phyloP scores from a whole-genome alignment of 2,888 invertebrate species.

The Sisyra nigra region DNA sequence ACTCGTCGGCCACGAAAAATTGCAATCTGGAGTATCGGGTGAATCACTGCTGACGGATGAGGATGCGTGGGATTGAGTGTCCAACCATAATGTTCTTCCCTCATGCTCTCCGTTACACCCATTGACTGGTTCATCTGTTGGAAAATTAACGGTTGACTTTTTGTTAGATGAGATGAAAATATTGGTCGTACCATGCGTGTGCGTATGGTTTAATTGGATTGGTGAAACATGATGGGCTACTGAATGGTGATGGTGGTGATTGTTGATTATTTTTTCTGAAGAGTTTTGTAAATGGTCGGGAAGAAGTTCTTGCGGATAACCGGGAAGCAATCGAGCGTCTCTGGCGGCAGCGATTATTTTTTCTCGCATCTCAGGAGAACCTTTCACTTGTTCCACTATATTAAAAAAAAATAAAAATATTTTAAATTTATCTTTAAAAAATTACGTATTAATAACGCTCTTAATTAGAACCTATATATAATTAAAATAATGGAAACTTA shows the following conservation, averaged over 20 bases:
- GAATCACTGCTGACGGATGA: conserved; percentile 43
- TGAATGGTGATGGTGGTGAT: neutral
- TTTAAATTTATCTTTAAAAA: neutral
- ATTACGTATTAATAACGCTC: neutral
- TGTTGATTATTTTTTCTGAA: conserved; percentile 1
- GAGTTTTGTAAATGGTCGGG: conserved; percentile 10
- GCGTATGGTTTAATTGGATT: conserved; percentile 6
- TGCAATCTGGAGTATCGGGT: conserved; percentile 37
- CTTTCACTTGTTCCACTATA: conserved; percentile 62
- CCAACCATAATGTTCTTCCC: conserved; percentile 49
- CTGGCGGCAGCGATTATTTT: conserved; percentile 48
- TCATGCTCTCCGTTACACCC: conserved; percentile 33
- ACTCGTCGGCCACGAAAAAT: conserved; percentile 53
- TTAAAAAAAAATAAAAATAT: conserved; percentile 12
- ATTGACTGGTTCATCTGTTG: conserved; percentile 28
- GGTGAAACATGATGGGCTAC: conserved; percentile 5
- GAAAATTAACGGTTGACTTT: conserved; percentile 12
- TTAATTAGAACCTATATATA: neutral
- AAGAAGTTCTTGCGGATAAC: conserved; percentile 38
- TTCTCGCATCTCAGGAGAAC: conserved; percentile 45
- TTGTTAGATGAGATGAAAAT: neutral
- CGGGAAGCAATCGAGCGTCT: conserved; percentile 39
- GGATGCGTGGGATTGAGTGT: conserved; percentile 51
- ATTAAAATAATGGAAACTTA: too few species aligned
- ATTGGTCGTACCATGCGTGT: conserved; percentile 2